These are phyloP conservation scores for Pachymerium ferrugineum DNA, from an alignment of 2,888 invertebrate genomes.

Conservation along the genomic window DNA sequence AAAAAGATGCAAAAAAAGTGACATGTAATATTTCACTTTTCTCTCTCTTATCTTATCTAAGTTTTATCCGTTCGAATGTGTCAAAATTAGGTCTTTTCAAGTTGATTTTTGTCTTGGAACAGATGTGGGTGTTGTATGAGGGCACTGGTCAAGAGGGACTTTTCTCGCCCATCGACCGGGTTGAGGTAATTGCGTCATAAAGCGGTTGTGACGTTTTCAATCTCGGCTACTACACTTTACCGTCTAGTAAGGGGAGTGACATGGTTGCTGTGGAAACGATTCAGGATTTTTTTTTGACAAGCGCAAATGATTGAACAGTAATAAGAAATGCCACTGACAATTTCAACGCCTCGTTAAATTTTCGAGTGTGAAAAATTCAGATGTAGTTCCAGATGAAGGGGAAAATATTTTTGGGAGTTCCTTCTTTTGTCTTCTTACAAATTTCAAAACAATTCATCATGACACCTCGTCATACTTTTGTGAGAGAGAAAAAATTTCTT, in stretches of 20 bases:
- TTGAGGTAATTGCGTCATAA: constrained; percentile 23
- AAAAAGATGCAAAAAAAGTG: neutral
- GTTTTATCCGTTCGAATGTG: neutral
- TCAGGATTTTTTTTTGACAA: constrained; percentile 7
- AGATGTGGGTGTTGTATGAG: constrained; percentile 11
- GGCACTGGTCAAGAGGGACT: constrained; percentile 9
- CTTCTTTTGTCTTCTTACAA: neutral
- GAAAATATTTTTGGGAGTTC: too few species aligned
- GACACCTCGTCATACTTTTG: neutral
- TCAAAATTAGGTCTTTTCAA: neutral
- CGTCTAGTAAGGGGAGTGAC: constrained; percentile 11
- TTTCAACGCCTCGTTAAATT: constrained; percentile 4
- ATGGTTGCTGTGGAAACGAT: constrained; percentile 12
- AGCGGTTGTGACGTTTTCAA: constrained; percentile 17
- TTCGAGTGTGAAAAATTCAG: neutral
- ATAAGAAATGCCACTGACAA: constrained; percentile 22
- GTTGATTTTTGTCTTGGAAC: neutral
- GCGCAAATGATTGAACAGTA: constrained; percentile 19
- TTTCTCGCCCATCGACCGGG: constrained; percentile 24
- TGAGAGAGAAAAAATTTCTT: too few species aligned
- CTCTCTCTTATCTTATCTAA: neutral
- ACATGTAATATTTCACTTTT: neutral
- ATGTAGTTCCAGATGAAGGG: too few species aligned
- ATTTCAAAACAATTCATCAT: neutral
- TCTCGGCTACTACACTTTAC: constrained; percentile 15